phyloP scores from a whole-genome alignment of 1,140 invertebrate species.

The Dryas iulia region DNA sequence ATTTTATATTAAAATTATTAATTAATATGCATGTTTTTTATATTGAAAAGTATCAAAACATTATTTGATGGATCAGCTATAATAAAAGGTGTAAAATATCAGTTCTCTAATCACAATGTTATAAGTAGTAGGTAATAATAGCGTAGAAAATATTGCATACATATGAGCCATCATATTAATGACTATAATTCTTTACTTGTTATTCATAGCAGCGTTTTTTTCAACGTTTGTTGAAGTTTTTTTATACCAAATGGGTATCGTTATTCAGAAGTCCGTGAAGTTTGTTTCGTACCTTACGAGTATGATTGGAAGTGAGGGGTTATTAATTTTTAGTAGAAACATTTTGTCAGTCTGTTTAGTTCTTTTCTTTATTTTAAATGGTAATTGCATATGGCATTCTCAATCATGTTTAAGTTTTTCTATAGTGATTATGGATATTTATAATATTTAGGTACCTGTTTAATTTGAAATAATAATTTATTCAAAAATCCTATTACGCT shows the following conservation, averaged over 20 bases:
- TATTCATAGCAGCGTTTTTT: constrained; percentile 16
- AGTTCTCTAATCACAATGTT: constrained; percentile 26
- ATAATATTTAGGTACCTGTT: too few relatives aligned
- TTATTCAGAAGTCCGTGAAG: constrained; percentile 17
- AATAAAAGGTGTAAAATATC: constrained; percentile 23
- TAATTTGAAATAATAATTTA: too few relatives aligned
- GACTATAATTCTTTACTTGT: constrained; percentile 30
- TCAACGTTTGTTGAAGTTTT: not conserved
- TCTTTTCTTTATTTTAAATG: not conserved
- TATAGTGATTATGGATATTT: too few relatives aligned
- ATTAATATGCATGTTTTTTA: not conserved
- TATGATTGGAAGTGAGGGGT: not conserved
- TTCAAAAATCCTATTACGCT: too few relatives aligned
- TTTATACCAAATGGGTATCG: constrained; percentile 9
- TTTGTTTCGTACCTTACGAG: constrained; percentile 2
- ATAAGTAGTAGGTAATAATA: constrained; percentile 30
- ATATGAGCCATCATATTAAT: constrained; percentile 24
- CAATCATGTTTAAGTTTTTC: too few relatives aligned
- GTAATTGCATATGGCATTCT: not conserved
- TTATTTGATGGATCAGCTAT: constrained; percentile 31
- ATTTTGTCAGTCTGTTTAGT: not conserved
- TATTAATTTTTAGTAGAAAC: not conserved
- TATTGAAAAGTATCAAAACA: constrained; percentile 18
- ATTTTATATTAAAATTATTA: not conserved
- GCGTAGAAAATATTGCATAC: constrained; percentile 17